Evolutionary conservation across 2,113 vertebrate species (phyloP), one percentile per base, ranked within the genome.

Genomic region (Camelus dromedarius): DNA sequence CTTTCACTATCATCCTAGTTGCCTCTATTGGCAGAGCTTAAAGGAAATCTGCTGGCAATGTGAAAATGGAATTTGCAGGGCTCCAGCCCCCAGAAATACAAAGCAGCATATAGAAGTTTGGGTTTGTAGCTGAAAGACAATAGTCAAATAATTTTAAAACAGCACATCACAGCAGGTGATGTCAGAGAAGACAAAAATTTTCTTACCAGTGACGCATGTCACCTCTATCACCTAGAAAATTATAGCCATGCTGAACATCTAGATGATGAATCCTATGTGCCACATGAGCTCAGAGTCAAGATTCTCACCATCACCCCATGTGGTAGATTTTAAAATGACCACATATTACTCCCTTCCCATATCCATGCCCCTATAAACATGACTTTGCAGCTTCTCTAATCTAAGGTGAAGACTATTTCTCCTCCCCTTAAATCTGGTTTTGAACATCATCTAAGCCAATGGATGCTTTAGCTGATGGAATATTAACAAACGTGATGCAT

Each of bases 141-240:
- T 48, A 42, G 54, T 76, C 79, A 83, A 91, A 82, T 67, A 8
- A 32, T 64, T 38, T 56, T 85, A 92, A 97, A 84, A 92, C 38
- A 42, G 28, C 12, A 75, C 87, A 75, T 89, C 50, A 70, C 42
- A 50, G 50, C 42, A 83, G 69, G 35, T 67, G 48, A 94, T 62
- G 38, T 64, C 72, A 89, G 52, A 56, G 28, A 69, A 93, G 80
- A 35, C 32, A 32, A 69, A 42, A 18, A 32, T 79, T 56, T 77
- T 79, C 79, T 85, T 64, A 72, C 60, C 28, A 58, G 22, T 72
- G 26, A 81, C 50, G 60, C 22, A 64, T 18, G 38, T 75, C 52
- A 90, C 18, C 50, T 56, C 70, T 22, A 52, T 42, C 70, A 76
- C 91, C 12, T 56, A 73, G 70, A 87, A 73, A 66, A 22, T 48